A percentile compares a stretch with the other conserved stretches of the same genome.
These are phyloP conservation scores for Trachelus troglodyta DNA, from an alignment of 2,888 invertebrate species.

Conservation along the genomic window DNA sequence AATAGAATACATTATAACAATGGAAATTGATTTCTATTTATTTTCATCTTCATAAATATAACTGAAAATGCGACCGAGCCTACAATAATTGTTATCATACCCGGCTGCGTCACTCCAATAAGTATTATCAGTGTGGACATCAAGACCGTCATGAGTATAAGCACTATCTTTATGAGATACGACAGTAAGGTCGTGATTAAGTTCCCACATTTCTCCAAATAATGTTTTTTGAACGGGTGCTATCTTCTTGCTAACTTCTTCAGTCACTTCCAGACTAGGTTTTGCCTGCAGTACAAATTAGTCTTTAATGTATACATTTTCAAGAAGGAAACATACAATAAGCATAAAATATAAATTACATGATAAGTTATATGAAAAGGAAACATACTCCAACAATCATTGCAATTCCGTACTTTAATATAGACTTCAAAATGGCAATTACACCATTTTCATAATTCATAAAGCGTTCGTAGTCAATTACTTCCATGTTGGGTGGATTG, in stretches of 20 bases:
- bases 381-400: too few relatives aligned
- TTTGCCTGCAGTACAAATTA: constrained; percentile 63
- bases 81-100: constrained; percentile 54
- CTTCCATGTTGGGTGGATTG: too few relatives aligned
- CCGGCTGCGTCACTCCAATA: constrained; percentile 83
- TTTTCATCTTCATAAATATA: background rate
- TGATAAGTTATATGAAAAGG: too few relatives aligned
- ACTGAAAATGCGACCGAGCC: background rate
- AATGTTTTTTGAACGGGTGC: constrained; percentile 77
- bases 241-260: constrained; percentile 69
- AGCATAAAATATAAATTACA: too few relatives aligned
- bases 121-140: constrained; percentile 82
- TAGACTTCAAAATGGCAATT: too few relatives aligned
- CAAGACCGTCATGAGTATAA: constrained; percentile 76
- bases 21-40: background rate
- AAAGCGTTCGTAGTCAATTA: too few relatives aligned
- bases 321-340: too few relatives aligned
- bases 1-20: too few relatives aligned
- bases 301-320: constrained; percentile 4
- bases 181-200: constrained; percentile 69
- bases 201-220: constrained; percentile 81
- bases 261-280: constrained; percentile 68
- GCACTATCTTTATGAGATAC: constrained; percentile 76
- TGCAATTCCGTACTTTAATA: too few relatives aligned
- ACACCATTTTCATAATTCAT: too few relatives aligned